These are phyloP conservation scores for Solea solea DNA, from an alignment of 2,113 vertebrate species.

Conservation along the genomic window DNA sequence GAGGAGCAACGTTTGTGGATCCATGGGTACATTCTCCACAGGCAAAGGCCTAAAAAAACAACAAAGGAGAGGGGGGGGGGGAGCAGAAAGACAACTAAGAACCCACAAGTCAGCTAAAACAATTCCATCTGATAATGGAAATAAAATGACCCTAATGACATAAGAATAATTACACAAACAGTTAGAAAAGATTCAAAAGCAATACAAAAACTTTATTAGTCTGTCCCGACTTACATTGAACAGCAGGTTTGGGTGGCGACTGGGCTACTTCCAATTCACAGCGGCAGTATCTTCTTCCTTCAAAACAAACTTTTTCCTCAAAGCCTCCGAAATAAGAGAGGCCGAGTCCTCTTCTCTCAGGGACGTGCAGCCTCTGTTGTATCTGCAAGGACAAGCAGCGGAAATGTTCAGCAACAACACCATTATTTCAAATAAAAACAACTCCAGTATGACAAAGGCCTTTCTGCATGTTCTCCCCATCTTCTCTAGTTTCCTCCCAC, in stretches of 20 bases:
- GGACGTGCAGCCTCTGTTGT: constrained; percentile 86
- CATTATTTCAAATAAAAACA: too few relatives aligned
- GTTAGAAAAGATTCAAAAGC: neutral
- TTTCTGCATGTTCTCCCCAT: too few relatives aligned
- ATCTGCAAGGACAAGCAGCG: constrained; percentile 65
- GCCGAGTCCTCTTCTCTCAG: constrained; percentile 93
- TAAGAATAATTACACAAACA: constrained; percentile 7
- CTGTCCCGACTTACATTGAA: constrained; percentile 68
- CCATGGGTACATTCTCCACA: constrained; percentile 68
- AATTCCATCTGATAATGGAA: constrained; percentile 1
- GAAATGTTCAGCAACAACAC: neutral
- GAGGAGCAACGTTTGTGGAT: constrained; percentile 53
- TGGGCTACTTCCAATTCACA: constrained; percentile 80
- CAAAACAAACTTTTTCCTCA: constrained; percentile 94
- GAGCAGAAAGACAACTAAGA: constrained; percentile 31
- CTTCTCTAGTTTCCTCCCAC: neutral
- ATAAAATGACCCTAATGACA: neutral
- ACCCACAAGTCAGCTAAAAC: constrained; percentile 18
- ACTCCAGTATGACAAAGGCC: too few relatives aligned
- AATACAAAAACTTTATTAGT: neutral
- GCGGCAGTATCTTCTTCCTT: constrained; percentile 88
- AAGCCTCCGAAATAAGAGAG: constrained; percentile 91
- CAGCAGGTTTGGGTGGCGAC: constrained; percentile 39
- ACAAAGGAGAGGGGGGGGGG: constrained; percentile 33
- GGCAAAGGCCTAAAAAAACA: constrained; percentile 69